These are phyloP conservation scores for Enteromius fasciolatus DNA, from an alignment of 2,797 vertebrate species.

Conservation along the genomic window DNA sequence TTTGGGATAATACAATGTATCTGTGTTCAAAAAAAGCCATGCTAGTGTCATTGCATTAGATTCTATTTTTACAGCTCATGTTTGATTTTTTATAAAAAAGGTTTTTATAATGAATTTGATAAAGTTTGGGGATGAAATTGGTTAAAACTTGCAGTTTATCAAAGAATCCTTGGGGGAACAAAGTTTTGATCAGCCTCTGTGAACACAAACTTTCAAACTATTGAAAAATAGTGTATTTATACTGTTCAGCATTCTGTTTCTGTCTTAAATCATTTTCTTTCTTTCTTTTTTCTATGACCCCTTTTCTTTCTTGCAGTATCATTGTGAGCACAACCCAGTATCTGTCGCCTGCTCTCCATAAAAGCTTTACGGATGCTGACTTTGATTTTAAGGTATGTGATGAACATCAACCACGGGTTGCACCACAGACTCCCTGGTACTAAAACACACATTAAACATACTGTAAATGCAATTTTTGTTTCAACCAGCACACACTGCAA, in stretches of 20 bases:
- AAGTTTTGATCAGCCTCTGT: background rate
- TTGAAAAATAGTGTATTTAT: background rate
- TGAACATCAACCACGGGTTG: conserved; percentile 1
- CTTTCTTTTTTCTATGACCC: background rate
- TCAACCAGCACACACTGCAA: background rate
- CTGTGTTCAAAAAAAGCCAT: too few relatives aligned
- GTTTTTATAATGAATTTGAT: too few relatives aligned
- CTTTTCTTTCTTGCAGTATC: conserved; percentile 80
- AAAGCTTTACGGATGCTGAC: conserved; percentile 97
- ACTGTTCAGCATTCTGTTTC: background rate
- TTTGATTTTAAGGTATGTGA: conserved; percentile 96
- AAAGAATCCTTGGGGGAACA: too few relatives aligned
- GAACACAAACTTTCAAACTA: background rate
- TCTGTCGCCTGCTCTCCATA: conserved; percentile 94
- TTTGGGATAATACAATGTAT: background rate
- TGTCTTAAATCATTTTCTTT: background rate
- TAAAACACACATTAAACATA: conserved; percentile 16
- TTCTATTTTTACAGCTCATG: too few relatives aligned
- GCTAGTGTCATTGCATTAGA: too few relatives aligned
- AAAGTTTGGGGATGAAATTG: background rate
- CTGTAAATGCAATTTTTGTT: background rate
- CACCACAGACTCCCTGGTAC: background rate
- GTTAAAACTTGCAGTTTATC: background rate
- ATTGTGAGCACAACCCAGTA: conserved; percentile 97
- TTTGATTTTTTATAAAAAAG: too few relatives aligned